These are phyloP conservation scores for Trachythela sp. DNA, from an alignment of 64 coral and sea anemone genomes.

Conservation along the genomic window DNA sequence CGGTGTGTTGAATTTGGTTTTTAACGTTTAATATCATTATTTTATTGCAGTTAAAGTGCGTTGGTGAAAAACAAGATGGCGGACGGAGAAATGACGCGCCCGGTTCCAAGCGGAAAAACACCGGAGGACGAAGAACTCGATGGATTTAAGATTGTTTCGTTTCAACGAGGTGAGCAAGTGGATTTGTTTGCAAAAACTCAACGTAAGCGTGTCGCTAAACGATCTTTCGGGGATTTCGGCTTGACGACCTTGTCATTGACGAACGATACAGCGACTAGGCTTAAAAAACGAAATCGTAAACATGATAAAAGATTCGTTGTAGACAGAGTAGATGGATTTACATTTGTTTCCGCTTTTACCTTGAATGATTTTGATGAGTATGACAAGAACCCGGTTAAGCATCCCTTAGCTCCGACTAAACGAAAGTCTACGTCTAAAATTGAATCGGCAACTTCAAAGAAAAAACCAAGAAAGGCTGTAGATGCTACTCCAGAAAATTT, in stretches of 20 bases:
- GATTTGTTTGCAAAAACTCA: not conserved
- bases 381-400: not conserved
- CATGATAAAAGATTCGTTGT: not conserved
- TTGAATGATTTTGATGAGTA: constrained; percentile 12
- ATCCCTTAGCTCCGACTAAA: not conserved
- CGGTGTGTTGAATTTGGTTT: not conserved
- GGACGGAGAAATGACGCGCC: not conserved
- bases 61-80: not conserved
- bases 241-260: not conserved
- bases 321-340: constrained; percentile 3
- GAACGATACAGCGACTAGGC: not conserved
- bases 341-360: not conserved
- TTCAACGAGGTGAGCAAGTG: not conserved
- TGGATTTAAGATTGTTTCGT: not conserved
- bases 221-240: not conserved
- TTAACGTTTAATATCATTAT: not conserved
- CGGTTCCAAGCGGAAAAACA: not conserved
- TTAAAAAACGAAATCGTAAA: not conserved
- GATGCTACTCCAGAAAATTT: not conserved
- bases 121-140: not conserved
- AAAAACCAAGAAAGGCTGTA: not conserved
- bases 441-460: not conserved
- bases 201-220: not conserved
- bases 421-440: not conserved
- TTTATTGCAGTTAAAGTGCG: not conserved